Evolutionary conservation across 37 sponge, comb jelly and placozoan genomes (phyloP).

Genomic region (Crambe crambe): DNA sequence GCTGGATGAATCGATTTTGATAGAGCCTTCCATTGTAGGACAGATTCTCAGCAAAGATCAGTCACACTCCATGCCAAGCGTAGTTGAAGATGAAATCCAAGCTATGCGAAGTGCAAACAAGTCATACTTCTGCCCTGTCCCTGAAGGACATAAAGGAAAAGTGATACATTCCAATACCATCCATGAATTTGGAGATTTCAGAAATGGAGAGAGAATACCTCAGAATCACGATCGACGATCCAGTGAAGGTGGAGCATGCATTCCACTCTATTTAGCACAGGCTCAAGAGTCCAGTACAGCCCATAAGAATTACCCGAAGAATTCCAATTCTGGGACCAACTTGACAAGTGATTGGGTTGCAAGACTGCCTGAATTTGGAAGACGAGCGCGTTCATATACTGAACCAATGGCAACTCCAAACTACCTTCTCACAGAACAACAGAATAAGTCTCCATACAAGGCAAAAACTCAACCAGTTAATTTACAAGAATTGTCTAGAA

Average conservation of each 20-base stretch:
- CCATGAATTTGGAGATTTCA: not conserved
- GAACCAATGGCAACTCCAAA: constrained; percentile 11
- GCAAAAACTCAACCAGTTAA: not conserved
- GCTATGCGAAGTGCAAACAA: not conserved
- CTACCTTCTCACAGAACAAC: not conserved
- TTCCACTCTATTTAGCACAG: not conserved
- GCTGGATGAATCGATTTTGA: constrained; percentile 8
- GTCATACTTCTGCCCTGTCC: not conserved
- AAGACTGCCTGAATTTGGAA: constrained; percentile 1
- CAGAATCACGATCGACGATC: not conserved
- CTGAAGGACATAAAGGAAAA: too few relatives aligned
- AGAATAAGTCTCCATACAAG: not conserved
- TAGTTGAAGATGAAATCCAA: not conserved
- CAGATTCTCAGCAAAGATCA: constrained; percentile 34
- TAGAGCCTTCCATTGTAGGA: constrained; percentile 45
- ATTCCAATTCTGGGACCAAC: not conserved
- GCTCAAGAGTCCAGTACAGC: not conserved
- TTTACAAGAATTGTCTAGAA: not conserved
- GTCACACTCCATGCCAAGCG: constrained; percentile 56
- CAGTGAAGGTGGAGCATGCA: not conserved
- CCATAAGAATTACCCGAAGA: not conserved
- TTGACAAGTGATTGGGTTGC: constrained; percentile 7
- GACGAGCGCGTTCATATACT: constrained; percentile 2
- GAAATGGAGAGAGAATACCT: not conserved
- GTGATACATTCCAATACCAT: not conserved